These are phyloP conservation scores for Basileuterus tristriatus DNA, from an alignment of 2,797 vertebrate species.

Conservation along the genomic window DNA sequence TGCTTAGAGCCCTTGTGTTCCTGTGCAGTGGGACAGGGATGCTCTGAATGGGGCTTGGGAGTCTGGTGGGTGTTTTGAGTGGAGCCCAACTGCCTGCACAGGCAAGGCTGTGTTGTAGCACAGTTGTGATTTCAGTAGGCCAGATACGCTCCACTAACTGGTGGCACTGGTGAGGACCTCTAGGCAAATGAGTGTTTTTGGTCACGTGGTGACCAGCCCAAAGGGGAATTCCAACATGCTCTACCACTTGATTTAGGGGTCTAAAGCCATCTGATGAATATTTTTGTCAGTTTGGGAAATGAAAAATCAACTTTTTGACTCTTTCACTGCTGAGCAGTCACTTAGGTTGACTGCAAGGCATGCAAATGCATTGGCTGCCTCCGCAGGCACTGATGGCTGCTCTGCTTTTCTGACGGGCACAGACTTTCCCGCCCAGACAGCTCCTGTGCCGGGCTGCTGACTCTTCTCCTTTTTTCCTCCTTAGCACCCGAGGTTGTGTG, in stretches of 20 bases:
- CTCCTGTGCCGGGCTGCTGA: rapidly evolving
- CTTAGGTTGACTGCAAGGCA: background rate
- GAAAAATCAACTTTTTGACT: background rate
- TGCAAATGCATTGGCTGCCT: background rate
- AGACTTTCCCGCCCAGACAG: background rate
- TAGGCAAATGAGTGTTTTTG: slow-evolving; percentile 29
- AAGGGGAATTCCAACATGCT: slow-evolving; percentile 19
- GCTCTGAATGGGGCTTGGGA: background rate
- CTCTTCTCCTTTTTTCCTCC: background rate
- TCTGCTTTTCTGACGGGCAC: background rate
- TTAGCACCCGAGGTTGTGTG: rapidly evolving
- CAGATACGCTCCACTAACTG: background rate
- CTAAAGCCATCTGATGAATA: background rate
- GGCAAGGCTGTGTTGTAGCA: background rate
- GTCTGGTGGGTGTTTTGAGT: background rate
- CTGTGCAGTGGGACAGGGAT: background rate
- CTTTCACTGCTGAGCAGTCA: background rate
- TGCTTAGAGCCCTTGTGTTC: background rate
- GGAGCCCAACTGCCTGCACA: background rate
- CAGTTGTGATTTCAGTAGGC: background rate
- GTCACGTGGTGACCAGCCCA: background rate
- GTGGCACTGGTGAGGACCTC: background rate
- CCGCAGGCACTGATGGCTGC: rapidly evolving
- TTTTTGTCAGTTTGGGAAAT: slow-evolving; percentile 8
- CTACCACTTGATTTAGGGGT: background rate